Percentiles rank a stretch among this genome's conserved stretches.
phyloP scores from a whole-genome alignment of 2,888 invertebrate genomes.

The Strigamia maritima region DNA sequence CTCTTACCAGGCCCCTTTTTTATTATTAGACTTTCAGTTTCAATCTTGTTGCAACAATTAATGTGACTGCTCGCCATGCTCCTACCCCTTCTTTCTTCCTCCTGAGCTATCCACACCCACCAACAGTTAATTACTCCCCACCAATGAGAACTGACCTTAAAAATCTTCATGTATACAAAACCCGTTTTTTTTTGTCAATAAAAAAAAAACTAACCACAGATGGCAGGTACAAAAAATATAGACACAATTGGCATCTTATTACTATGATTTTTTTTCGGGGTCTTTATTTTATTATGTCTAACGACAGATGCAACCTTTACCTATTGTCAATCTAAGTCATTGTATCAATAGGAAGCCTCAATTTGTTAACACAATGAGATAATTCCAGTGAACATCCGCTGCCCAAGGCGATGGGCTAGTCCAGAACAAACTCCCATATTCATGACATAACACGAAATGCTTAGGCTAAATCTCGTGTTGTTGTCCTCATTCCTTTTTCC shows the following conservation, averaged over 20 bases:
- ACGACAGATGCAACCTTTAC: neutral
- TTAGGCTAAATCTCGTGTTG: constrained; percentile 15
- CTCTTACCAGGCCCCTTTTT: neutral
- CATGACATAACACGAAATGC: neutral
- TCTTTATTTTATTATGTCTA: neutral
- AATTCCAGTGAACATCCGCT: neutral
- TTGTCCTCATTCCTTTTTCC: neutral
- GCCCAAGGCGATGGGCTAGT: neutral
- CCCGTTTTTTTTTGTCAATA: neutral
- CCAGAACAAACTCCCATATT: neutral
- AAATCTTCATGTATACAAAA: constrained; percentile 19
- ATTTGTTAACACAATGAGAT: constrained; percentile 29
- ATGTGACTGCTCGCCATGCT: neutral
- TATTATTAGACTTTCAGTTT: constrained; percentile 27
- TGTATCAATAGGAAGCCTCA: constrained; percentile 27
- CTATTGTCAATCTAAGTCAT: constrained; percentile 7
- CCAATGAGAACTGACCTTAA: neutral
- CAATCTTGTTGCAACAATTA: constrained; percentile 29
- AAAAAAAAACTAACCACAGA: neutral
- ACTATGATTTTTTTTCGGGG: neutral
- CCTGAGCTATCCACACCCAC: neutral
- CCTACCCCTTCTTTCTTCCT: neutral
- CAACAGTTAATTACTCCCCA: constrained; percentile 2
- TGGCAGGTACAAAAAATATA: constrained; percentile 11
- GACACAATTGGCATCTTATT: neutral